Evolutionary conservation across 1,140 invertebrate species (phyloP).

Genomic region (Whitmania pigra): DNA sequence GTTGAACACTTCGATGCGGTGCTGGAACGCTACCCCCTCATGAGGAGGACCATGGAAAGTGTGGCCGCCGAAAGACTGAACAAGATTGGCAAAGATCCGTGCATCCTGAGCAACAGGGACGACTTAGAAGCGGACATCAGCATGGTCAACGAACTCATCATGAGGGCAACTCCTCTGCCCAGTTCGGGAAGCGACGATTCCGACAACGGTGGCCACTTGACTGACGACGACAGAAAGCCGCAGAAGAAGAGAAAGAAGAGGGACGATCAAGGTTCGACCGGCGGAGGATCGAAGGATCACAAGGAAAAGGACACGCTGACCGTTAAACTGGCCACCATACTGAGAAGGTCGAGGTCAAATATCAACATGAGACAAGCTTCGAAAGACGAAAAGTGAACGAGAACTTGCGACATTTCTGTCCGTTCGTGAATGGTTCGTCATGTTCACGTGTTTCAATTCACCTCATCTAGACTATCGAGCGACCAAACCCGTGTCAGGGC

Average conservation of each 20-base stretch:
- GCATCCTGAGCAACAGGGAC: constrained; percentile 77
- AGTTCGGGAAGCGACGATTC: constrained; percentile 19
- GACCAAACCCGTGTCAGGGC: too few species aligned
- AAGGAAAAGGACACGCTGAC: constrained; percentile 18
- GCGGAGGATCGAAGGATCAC: constrained; percentile 1
- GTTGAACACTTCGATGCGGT: constrained; percentile 95
- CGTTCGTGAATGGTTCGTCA: too few species aligned
- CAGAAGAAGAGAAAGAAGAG: constrained; percentile 16
- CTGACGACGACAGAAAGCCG: not conserved
- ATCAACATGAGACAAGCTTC: constrained; percentile 15
- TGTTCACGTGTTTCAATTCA: too few species aligned
- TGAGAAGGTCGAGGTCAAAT: constrained; percentile 16
- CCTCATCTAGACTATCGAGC: too few species aligned
- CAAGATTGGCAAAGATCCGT: constrained; percentile 96
- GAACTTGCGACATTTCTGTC: too few species aligned
- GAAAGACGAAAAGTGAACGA: constrained; percentile 14
- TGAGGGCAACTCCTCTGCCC: constrained; percentile 16
- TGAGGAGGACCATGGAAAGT: constrained; percentile 96
- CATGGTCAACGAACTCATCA: constrained; percentile 36
- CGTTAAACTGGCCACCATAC: constrained; percentile 15
- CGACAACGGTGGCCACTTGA: constrained; percentile 4
- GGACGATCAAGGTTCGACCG: not conserved
- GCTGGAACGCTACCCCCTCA: constrained; percentile 90
- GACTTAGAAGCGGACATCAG: constrained; percentile 41
- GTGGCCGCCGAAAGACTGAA: constrained; percentile 93